Base-by-base conservation (phyloP, 2,797 vertebrate genomes). In the Borostomias antarcticus region DNA sequence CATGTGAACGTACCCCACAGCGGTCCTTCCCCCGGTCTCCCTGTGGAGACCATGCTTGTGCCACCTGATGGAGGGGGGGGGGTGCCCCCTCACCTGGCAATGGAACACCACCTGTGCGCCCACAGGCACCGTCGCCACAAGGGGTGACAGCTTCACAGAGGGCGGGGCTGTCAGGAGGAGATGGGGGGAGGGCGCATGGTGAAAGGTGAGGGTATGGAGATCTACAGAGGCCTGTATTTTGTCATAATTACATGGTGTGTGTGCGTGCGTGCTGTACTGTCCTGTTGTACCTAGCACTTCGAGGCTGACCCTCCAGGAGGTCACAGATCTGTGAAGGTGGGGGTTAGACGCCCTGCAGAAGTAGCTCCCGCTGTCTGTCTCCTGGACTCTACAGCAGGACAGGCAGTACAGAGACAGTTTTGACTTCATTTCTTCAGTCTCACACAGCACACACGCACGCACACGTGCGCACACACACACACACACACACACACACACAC, bases 281-380 rank as follows among this genome's bases (percentile, higher is more conserved):
- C 21, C 21, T 2, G 5, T 11, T 68, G 23, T 86, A 93, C 92
- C 89, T 28, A 90, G 68, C 52, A 93, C 88, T 3, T 82, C 89
- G 1, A 93, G 62, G 11, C 74, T 67, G 2, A 84, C 86, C 70
- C 76, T 84, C 72, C 78, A 82, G 0, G 92, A 93, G 17, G 86
- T 83, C 56, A 92, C 63, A 59, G 85, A 87, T 61, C 87, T 86
- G 47, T 85, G 79, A 19, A 93, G 80, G 62, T 84, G 72, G 48
- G 66, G 6, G 75, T 91, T 92, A 23, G 86, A 87, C 3, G 91
- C 90, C 23, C 84, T 87, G 84, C 92, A 93, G 80, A 92, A 91
- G 82, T 91, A 93, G 29, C 74, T 82, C 33, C 91, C 92, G 47
- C 77, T 78, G 76, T 93, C 87, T 0, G 68, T 37, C 62, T 88